Base-by-base conservation (phyloP, 1,140 invertebrate species). In the Conus ventricosus region DNA sequence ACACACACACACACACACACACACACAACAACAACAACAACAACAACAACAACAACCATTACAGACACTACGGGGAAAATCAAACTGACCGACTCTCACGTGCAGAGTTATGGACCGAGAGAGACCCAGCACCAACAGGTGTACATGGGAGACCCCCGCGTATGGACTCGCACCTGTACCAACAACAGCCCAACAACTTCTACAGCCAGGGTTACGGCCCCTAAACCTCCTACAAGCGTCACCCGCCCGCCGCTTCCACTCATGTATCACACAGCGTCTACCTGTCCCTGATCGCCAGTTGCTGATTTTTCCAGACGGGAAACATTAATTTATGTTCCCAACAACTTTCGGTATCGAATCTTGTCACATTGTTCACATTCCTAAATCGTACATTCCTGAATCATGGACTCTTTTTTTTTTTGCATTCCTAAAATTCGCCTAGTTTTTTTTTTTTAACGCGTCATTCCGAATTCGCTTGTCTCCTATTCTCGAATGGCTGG, bases 131-230 rank as follows among this genome's bases (percentile, higher is more conserved):
- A 84, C 39, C 88, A 92, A 10, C 88, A 87, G 13, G 87, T 92
- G 23, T 85, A 88, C 54, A 92, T 90, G 86, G 88, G 90, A 23
- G 90, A 89, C 51, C 89, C n/a, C 92, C 92, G 17, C 83, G 85
- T 17, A 82, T 90, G 27, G 85, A 88, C 27, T 92, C 91, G 8
- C 88, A 91, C 20, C 88, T 92, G n/a, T 91, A 92, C 78, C 89
- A 92, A 57, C 91, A 92, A 78, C 92, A 92, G 25, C 91, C 92
- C 0, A 87, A 89, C 11, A 91, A 91, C 84, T 89, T 17, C 17
- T 90, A 84, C 53, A 90, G 92, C 81, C 90, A 91, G 57, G 75
- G 85, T 71, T 92, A 92, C 87, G 92, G 91, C 5, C 92, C 92
- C 20, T 92, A 71, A 91, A 55, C 63, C 11, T 17, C 6, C 11